Base-by-base conservation (phyloP, 2,797 vertebrate genomes). In the Acrossocheilus fasciatus region DNA sequence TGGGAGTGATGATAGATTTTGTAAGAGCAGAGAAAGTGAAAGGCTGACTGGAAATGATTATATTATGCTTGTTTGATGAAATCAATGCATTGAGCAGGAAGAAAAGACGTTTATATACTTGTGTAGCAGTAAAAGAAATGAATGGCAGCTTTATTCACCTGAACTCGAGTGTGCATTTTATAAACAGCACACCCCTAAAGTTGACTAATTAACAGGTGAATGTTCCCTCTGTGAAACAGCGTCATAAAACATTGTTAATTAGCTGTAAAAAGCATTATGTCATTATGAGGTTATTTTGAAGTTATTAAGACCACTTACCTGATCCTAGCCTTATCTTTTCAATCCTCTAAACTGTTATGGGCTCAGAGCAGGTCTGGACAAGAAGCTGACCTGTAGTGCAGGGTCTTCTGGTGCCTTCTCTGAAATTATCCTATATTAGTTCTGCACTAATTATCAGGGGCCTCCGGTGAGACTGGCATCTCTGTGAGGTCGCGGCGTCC, bases 361-460 rank as follows among this genome's bases (percentile, higher is more conserved):
- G 59, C 83, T 85, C 62, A 23, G 66, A 72, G n/a, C 75, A 59
- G 66, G 66, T 85, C 84, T 57, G 39, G 77, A 79, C 75, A 69
- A 70, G 83, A 57, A 43, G 36, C 18, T 41, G 64, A 70, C 84
- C 66, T 79, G 50, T 43, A 62, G 76, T 77, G 30, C 83, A 57
- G 75, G 72, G 72, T 80, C 72, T 75, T 79, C 77, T 78, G 84
- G 62, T 80, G 88, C 88, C 68, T 74, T 84, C 66, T 47, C 62
- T 74, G 83, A 81, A 88, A 88, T 86, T 57, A 77, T 83, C 79
- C 79, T 30, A 20, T 84, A 89, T 88, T 90, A 89, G 86, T 89
- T 90, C 88, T 91, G 87, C 88, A 88, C 88, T 90, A 89, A 70
- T 91, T 89, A 87, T 83, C 89, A 70, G 75, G 70, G 87, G 86